A percentile compares a stretch with the other conserved stretches of the same genome.
phyloP scores from a whole-genome alignment of 2,888 invertebrate genomes.

The Papilio protenor region DNA sequence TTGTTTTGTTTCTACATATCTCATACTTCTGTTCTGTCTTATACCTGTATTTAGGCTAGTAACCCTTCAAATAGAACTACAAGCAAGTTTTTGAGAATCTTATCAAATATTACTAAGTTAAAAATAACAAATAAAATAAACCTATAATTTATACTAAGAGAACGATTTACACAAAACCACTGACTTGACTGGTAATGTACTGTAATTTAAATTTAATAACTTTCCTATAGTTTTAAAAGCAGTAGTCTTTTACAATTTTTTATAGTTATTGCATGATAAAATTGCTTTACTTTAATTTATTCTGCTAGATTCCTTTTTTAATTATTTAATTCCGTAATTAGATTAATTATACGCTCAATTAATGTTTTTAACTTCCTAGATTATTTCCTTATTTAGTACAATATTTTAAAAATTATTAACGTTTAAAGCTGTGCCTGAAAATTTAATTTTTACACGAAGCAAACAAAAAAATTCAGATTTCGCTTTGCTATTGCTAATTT shows the following conservation, averaged over 20 bases:
- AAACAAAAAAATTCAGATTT: background rate
- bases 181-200: background rate
- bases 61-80: background rate
- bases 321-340: conserved; percentile 7
- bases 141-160: background rate
- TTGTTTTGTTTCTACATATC: background rate
- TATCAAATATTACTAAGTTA: background rate
- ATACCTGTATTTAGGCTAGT: background rate
- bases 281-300: conserved; percentile 5
- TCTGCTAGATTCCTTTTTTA: conserved; percentile 3
- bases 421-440: conserved; percentile 23
- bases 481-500: conserved; percentile 28
- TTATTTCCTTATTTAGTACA: background rate
- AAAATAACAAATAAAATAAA: background rate
- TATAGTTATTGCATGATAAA: conserved; percentile 23
- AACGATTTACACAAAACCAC: background rate
- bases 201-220: background rate
- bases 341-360: background rate
- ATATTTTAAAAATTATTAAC: background rate
- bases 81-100: background rate
- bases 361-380: background rate
- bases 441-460: background rate
- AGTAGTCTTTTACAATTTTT: conserved; percentile 1
- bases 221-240: background rate
- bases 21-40: background rate